These are phyloP conservation scores for Drosophila nigrodunni DNA, from an alignment of 1,140 invertebrate genomes.

Conservation along the genomic window DNA sequence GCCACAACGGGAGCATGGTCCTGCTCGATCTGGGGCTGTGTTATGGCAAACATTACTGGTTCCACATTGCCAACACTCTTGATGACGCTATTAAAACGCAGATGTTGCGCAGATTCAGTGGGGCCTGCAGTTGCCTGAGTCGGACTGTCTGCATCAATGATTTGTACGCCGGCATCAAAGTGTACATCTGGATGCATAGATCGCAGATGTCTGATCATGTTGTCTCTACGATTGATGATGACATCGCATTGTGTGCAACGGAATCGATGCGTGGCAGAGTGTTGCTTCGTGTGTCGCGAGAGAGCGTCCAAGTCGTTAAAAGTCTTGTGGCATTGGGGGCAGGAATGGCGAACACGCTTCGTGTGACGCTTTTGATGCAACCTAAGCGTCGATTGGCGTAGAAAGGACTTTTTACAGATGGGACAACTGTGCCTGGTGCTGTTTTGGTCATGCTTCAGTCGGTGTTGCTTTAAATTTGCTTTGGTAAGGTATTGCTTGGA, in stretches of 20 bases:
- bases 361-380: conserved; percentile 64
- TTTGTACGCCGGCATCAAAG: conserved; percentile 50
- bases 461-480: conserved; percentile 84
- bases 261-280: conserved; percentile 86
- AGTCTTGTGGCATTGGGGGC: conserved; percentile 54
- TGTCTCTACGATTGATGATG: conserved; percentile 87
- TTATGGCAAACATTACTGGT: conserved; percentile 47
- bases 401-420: conserved; percentile 66
- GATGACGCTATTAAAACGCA: conserved; percentile 70
- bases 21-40: conserved; percentile 1
- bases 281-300: conserved; percentile 60
- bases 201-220: conserved; percentile 87
- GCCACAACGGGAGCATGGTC: conserved; percentile 9
- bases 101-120: conserved; percentile 11
- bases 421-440: conserved; percentile 50
- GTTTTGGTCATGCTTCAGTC: conserved; percentile 63
- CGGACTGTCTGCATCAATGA: conserved; percentile 7
- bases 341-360: conserved; percentile 44
- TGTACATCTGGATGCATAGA: conserved; percentile 87
- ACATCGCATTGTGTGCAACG: conserved; percentile 87
- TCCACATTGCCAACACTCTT: conserved; percentile 75
- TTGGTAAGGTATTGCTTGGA: conserved; percentile 84
- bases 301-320: conserved; percentile 70
- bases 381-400: conserved; percentile 63
- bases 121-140: neutral